A percentile compares a stretch with the other conserved stretches of the same genome.
Conservation (phyloP, 2,888 invertebrate genomes). For the Aromia moschata region DNA sequence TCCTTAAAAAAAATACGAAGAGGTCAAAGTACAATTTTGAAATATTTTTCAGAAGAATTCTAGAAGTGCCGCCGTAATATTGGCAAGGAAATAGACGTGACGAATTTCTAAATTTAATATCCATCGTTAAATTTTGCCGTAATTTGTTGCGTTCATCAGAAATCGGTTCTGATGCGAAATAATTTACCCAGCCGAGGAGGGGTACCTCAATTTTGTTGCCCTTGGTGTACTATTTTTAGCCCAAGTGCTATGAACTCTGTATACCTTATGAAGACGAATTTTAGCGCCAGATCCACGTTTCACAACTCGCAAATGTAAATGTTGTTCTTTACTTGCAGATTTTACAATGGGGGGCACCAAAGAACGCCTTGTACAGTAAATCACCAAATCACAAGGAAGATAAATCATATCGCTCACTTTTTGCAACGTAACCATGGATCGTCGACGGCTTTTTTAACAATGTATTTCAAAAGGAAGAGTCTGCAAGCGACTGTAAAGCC, state of each 20-base stretch:
- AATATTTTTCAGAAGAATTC: slow-evolving; percentile 19
- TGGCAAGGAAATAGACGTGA: slow-evolving; percentile 21
- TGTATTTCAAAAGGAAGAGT: slow-evolving; percentile 47
- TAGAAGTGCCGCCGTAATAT: slow-evolving; percentile 4
- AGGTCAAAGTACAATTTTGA: slow-evolving; percentile 3
- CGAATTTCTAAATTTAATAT: slow-evolving; percentile 27
- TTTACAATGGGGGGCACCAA: slow-evolving; percentile 58
- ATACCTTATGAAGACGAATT: slow-evolving; percentile 33
- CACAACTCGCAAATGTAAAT: slow-evolving; percentile 12
- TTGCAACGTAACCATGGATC: slow-evolving; percentile 43
- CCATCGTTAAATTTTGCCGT: slow-evolving; percentile 1
- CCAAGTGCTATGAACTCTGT: slow-evolving; percentile 39
- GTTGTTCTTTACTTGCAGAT: slow-evolving; percentile 47
- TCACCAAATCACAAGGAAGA: slow-evolving; percentile 14
- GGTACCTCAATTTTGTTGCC: slow-evolving; percentile 30
- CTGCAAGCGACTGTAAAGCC: slow-evolving; percentile 47
- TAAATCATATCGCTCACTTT: slow-evolving; percentile 32
- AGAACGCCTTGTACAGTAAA: slow-evolving; percentile 35
- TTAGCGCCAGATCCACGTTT: slow-evolving; percentile 22
- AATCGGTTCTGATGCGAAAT: slow-evolving; percentile 13
- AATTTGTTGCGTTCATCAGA: not conserved
- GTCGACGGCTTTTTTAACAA: slow-evolving; percentile 43
- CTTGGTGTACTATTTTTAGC: slow-evolving; percentile 45
- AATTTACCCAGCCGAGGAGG: slow-evolving; percentile 22
- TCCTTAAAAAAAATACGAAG: not conserved